These are phyloP conservation scores for Eulemur albifrons DNA, from an alignment of 2,797 vertebrate genomes.

Conservation along the genomic window DNA sequence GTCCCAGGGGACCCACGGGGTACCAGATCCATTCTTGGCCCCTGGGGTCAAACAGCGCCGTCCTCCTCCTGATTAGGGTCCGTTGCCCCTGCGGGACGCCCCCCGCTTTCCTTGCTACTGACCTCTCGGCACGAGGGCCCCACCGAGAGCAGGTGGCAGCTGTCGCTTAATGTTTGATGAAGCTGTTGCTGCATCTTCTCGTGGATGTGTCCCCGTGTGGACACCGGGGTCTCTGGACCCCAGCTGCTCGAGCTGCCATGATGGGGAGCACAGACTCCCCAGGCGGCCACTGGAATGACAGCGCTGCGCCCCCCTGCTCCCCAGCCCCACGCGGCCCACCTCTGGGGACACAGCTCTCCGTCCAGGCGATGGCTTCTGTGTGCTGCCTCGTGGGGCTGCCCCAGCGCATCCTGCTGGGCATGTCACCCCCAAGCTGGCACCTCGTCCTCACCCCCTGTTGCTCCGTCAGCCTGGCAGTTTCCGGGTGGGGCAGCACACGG, in stretches of 20 bases:
- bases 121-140: neutral
- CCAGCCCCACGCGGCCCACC: fast-evolving
- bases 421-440: fast-evolving
- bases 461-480: no score
- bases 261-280: no score
- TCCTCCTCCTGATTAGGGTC: neutral
- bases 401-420: neutral
- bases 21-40: neutral
- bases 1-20: neutral
- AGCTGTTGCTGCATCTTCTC: neutral
- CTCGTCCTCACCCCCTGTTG: fast-evolving
- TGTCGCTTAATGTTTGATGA: fast-evolving
- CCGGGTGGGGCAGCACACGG: fast-evolving
- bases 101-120: neutral
- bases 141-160: neutral
- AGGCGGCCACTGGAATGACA: fast-evolving
- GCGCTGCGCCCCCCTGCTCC: fast-evolving
- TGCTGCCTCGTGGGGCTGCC: fast-evolving
- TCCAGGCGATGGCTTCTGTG: neutral
- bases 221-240: no score
- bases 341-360: fast-evolving
- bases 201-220: fast-evolving
- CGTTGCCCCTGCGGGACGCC: fast-evolving
- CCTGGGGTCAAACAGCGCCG: neutral
- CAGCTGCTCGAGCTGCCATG: neutral